Base-by-base conservation (phyloP, 2,797 vertebrate species). In the Sebastes itinus region DNA sequence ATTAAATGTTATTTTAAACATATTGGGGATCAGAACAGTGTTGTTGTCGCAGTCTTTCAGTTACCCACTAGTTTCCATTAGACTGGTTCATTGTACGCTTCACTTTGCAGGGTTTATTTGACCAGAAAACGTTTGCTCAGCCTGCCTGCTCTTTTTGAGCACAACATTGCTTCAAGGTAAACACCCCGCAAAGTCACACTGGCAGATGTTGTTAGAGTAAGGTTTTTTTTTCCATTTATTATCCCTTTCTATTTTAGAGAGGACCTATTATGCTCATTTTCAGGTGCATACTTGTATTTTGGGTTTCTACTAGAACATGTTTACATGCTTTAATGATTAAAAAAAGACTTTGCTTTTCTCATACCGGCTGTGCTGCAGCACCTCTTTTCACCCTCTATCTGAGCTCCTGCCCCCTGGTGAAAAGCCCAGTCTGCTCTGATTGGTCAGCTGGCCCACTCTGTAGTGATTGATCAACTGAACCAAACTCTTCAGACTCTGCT, bases 1-100 rank as follows among this genome's bases (percentile, higher is more conserved):
- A 65, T 79, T 69, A 77, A 71, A 62, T 54, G 71, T 49, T 13
- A 66, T 73, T 75, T 78, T 30, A 70, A 76, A 56, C 27, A 67
- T 27, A 38, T 27, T 25, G 9, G 11, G 3, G 4, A 46, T 56
- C 13, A 27, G 27, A 68, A 32, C 8, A 9, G n/a, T 49, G 9
- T 16, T 69, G 27, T 23, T 63, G 46, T 9, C 25, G 5, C 63
- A 61, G 27, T 42, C 52, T 71, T 28, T 23, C 70, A 74, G 27
- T 35, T 55, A 68, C 46, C 66, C 20, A 59, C 49, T n/a, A 33
- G 18, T 56, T 65, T 64, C 56, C n/a, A 56, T 61, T 62, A 9
- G n/a, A 56, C 5, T 35, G n/a, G 14, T 58, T 35, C 30, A 16
- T 4, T 52, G 8, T 35, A 54, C 1, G 7, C 59, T 80, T n/a